Base-by-base conservation (phyloP, 2,797 vertebrate genomes). In the Brachyalestes nurse region DNA sequence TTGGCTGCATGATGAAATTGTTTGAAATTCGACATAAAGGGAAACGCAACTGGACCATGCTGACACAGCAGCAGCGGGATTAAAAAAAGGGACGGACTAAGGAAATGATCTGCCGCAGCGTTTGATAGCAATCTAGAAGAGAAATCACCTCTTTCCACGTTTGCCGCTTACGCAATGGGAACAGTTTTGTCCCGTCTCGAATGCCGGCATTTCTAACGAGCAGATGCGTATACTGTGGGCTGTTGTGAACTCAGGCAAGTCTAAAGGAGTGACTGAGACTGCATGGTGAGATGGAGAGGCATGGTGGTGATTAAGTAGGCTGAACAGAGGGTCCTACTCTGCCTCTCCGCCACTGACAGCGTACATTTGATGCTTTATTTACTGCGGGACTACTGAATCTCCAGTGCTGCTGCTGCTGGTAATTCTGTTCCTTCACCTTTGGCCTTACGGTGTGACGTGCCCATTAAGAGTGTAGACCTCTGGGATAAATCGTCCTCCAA, bases 1-100 rank as follows among this genome's bases (percentile, higher is more conserved):
- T 84, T 58, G 51, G 79, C 77, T 69, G 90, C 81, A 93, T 95
- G 93, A 95, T 94, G 94, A 94, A 95, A 95, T 92, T 86, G 91
- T 94, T 92, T 91, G 93, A 94, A 95, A 95, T 88, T 84, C 91
- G 86, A 94, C 92, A 94, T 91, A 92, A 93, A 94, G 91, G 88
- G 81, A 86, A 34, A 87, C 87, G 90, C 89, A 89, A 91, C 89
- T 82, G 23, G 87, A 92, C 88, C 89, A 85, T 92, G 94, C 93
- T 94, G 93, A 94, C 90, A 88, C 90, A 93, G 93, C 93, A 81
- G 79, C 85, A 90, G 89, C 28, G 25, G 60, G 38, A n/a, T 16
- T 16, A 38, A 60, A 69, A 45, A 71, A 70, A 65, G 73, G 77
- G 77, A 88, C 75, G 82, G 86, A 87, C 89, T 88, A 87, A 91